Percentiles rank a stretch among this genome's conserved stretches.
These are phyloP conservation scores for Chinchilla lanigera DNA, from an alignment of 2,113 vertebrate species.

Conservation along the genomic window DNA sequence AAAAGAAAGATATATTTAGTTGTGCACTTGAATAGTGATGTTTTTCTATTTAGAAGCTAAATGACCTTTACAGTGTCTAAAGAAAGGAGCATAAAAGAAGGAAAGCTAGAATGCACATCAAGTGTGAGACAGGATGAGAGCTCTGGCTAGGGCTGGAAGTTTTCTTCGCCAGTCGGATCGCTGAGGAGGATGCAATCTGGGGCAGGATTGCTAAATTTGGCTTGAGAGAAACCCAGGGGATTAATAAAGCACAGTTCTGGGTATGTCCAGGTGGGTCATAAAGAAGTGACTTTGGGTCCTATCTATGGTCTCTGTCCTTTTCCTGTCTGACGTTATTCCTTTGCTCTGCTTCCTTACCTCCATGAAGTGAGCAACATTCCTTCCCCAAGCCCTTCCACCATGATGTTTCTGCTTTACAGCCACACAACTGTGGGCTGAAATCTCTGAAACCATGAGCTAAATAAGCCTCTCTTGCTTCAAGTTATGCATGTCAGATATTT, in stretches of 20 bases:
- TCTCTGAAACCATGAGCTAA: background rate
- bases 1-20: background rate
- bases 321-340: background rate
- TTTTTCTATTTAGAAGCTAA: background rate
- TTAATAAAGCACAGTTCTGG: background rate
- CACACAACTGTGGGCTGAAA: background rate
- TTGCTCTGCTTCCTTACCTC: background rate
- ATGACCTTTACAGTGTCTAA: background rate
- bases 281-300: background rate
- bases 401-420: background rate
- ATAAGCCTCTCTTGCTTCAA: background rate
- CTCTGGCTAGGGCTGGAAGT: background rate
- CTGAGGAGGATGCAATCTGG: background rate
- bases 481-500: background rate
- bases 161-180: background rate
- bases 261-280: background rate
- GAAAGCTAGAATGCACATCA: background rate
- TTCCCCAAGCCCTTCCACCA: background rate
- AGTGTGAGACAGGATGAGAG: background rate
- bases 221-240: background rate
- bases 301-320: background rate
- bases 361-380: background rate
- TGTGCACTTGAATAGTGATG: background rate
- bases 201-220: background rate
- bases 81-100: background rate